Conservation (phyloP, 64 coral and sea anemone species). For the Trachythela sp. region DNA sequence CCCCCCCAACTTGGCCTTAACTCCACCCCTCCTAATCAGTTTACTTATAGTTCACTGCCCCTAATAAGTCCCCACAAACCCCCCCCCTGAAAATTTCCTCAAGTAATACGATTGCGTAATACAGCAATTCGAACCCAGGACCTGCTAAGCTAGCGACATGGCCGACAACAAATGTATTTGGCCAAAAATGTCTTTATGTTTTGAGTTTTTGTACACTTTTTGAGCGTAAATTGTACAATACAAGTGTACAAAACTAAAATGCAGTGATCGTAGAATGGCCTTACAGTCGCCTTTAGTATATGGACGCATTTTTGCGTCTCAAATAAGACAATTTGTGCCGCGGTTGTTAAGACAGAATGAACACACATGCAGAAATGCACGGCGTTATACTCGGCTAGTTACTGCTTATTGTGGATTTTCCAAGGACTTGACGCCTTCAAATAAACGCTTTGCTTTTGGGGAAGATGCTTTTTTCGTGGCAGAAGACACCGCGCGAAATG, state of each 20-base stretch:
- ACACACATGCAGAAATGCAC: conserved; percentile 15
- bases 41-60: too few relatives aligned
- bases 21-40: too few relatives aligned
- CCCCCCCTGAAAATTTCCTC: too few relatives aligned
- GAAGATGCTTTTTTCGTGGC: conserved; percentile 94
- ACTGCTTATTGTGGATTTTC: conserved; percentile 92
- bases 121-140: too few relatives aligned
- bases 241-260: not conserved
- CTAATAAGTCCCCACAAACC: too few relatives aligned
- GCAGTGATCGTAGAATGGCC: conserved; percentile 47
- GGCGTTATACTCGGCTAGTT: conserved; percentile 54
- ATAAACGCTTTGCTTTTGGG: conserved; percentile 79
- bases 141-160: not conserved
- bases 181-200: not conserved
- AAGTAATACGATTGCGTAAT: too few relatives aligned
- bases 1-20: too few relatives aligned
- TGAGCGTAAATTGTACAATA: not conserved
- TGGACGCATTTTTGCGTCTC: conserved; percentile 75
- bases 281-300: conserved; percentile 95
- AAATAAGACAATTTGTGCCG: conserved; percentile 68
- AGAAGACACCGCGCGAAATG: conserved; percentile 54
- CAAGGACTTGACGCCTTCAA: conserved; percentile 64
- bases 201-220: not conserved
- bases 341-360: conserved; percentile 64
- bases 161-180: not conserved